Conservation (phyloP, 1,140 invertebrate species). For the Diachasma alloeum region DNA sequence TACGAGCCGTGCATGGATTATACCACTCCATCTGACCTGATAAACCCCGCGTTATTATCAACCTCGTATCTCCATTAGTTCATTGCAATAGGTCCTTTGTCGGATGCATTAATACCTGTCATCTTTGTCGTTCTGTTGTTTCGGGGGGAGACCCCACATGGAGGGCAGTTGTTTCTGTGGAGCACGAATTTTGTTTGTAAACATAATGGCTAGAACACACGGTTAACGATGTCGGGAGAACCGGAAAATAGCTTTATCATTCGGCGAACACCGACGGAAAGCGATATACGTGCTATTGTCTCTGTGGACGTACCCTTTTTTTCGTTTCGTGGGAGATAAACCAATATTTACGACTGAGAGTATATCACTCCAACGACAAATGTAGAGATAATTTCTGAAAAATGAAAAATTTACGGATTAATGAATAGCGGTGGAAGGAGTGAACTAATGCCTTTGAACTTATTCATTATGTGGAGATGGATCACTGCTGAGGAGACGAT, state of each 20-base stretch:
- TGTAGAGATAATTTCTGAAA: not conserved
- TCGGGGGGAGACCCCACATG: not conserved
- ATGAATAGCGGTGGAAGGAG: not conserved
- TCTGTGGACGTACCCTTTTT: not conserved
- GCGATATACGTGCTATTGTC: not conserved
- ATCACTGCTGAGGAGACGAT: no score
- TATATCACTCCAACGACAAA: not conserved
- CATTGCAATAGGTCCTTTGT: not conserved
- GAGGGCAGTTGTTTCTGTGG: not conserved
- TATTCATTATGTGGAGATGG: no score
- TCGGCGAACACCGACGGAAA: not conserved
- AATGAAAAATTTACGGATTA: not conserved
- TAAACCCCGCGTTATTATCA: not conserved
- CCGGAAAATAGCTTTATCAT: conserved; percentile 5
- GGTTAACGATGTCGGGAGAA: not conserved
- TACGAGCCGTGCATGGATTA: not conserved
- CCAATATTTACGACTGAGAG: not conserved
- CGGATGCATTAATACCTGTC: not conserved
- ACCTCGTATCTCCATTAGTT: not conserved
- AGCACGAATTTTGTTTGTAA: not conserved
- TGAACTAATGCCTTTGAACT: not conserved
- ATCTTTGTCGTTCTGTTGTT: not conserved
- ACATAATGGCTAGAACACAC: not conserved
- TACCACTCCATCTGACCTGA: not conserved
- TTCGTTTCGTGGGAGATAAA: not conserved